Conservation (phyloP, 2,888 invertebrate species). For the Dasypolia templi region DNA sequence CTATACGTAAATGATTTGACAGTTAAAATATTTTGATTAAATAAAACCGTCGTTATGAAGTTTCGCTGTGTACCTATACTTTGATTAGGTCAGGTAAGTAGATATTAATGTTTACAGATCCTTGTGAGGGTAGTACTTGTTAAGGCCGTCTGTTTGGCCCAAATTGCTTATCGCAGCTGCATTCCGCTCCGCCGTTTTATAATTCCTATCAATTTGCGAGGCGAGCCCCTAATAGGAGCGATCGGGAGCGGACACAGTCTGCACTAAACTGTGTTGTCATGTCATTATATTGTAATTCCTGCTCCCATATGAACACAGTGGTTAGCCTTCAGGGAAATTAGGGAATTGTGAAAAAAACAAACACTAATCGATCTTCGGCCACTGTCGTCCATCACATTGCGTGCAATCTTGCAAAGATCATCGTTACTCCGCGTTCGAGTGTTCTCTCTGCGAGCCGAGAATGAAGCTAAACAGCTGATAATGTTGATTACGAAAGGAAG, state of each 20-base stretch:
- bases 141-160: background rate
- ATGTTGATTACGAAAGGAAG: background rate
- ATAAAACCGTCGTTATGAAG: background rate
- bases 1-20: background rate
- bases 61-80: background rate
- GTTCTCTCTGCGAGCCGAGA: too few species aligned
- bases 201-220: conserved; percentile 77
- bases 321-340: conserved; percentile 1
- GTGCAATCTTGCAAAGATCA: conserved; percentile 2
- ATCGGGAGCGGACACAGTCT: conserved; percentile 31
- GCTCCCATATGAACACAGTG: conserved; percentile 12
- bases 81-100: background rate
- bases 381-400: background rate
- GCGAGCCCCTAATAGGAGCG: conserved; percentile 44
- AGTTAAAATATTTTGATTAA: background rate
- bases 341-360: conserved; percentile 6
- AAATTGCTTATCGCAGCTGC: conserved; percentile 58
- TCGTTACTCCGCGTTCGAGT: too few species aligned
- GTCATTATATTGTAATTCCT: conserved; percentile 49
- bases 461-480: background rate
- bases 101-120: background rate
- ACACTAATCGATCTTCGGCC: background rate
- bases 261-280: conserved; percentile 52
- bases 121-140: background rate
- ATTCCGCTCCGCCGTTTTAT: conserved; percentile 72